These are phyloP conservation scores for Acanthaster planci DNA, from an alignment of 35 echinoderm and acorn worm genomes.

Conservation along the genomic window DNA sequence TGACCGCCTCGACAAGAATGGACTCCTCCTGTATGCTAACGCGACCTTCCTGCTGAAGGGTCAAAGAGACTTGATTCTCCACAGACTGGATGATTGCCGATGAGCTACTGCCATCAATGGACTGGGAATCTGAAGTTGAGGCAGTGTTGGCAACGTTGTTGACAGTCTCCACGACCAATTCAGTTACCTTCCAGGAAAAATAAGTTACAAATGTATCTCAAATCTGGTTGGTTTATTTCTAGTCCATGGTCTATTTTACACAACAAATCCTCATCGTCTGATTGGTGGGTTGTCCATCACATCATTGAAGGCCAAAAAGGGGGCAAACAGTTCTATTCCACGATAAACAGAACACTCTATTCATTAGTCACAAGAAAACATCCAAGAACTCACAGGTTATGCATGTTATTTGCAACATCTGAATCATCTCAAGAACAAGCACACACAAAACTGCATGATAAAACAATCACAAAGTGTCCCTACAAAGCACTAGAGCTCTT, in stretches of 20 bases:
- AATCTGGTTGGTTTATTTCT: too few relatives aligned
- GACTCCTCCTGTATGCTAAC: background rate
- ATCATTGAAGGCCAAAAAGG: background rate
- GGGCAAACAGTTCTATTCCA: background rate
- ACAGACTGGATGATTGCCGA: background rate
- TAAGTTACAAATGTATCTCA: too few relatives aligned
- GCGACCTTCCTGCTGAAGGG: background rate
- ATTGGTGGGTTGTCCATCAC: background rate
- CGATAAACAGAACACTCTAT: background rate
- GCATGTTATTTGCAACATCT: background rate
- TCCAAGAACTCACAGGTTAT: background rate
- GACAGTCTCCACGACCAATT: slow-evolving; percentile 10
- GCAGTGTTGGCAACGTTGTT: background rate
- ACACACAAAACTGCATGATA: too few relatives aligned
- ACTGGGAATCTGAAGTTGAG: background rate
- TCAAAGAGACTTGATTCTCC: background rate
- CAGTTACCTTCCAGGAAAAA: too few relatives aligned
- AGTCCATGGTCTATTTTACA: background rate
- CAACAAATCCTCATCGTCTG: background rate
- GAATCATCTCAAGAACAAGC: too few relatives aligned
- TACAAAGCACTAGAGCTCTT: background rate
- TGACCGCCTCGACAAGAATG: background rate
- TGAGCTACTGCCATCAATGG: background rate
- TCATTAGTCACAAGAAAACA: background rate
- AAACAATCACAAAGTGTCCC: background rate